A percentile compares a stretch with the other conserved stretches of the same genome.
These are phyloP conservation scores for Periplaneta americana DNA, from an alignment of 1,140 invertebrate genomes.

Conservation along the genomic window DNA sequence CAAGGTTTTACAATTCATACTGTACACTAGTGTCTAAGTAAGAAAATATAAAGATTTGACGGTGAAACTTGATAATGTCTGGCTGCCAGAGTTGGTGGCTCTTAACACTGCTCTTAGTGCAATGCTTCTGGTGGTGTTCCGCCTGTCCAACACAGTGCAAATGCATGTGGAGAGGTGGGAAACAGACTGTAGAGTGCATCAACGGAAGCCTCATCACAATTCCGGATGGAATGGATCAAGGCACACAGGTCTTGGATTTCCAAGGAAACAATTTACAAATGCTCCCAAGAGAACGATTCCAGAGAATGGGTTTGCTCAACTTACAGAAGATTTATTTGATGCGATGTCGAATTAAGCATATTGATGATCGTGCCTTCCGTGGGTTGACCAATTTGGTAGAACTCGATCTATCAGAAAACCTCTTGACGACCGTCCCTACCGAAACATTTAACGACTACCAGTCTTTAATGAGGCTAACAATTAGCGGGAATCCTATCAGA, in stretches of 20 bases:
- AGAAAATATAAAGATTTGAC: background rate
- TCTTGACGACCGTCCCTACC: conserved; percentile 67
- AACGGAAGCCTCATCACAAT: conserved; percentile 65
- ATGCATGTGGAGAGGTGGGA: conserved; percentile 90
- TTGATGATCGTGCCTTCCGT: conserved; percentile 72
- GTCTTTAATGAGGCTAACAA: conserved; percentile 71
- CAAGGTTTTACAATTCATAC: no score
- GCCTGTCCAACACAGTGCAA: conserved; percentile 69
- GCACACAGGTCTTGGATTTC: conserved; percentile 83
- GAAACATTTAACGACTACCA: conserved; percentile 69
- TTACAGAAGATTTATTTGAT: conserved; percentile 79
- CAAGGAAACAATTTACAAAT: conserved; percentile 73
- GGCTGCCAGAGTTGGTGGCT: background rate
- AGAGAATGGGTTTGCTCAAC: conserved; percentile 72
- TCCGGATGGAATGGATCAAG: conserved; percentile 77
- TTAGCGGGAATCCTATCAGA: conserved; percentile 76
- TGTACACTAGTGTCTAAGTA: no score
- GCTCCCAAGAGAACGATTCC: conserved; percentile 68
- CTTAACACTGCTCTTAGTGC: background rate
- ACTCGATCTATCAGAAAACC: conserved; percentile 79
- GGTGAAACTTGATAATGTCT: conserved; percentile 2
- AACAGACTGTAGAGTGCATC: conserved; percentile 82
- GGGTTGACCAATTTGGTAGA: conserved; percentile 84
- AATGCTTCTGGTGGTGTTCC: conserved; percentile 4
- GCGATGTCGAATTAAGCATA: conserved; percentile 65